phyloP scores from a whole-genome alignment of 2,113 vertebrate species.

The Archilochus colubris region DNA sequence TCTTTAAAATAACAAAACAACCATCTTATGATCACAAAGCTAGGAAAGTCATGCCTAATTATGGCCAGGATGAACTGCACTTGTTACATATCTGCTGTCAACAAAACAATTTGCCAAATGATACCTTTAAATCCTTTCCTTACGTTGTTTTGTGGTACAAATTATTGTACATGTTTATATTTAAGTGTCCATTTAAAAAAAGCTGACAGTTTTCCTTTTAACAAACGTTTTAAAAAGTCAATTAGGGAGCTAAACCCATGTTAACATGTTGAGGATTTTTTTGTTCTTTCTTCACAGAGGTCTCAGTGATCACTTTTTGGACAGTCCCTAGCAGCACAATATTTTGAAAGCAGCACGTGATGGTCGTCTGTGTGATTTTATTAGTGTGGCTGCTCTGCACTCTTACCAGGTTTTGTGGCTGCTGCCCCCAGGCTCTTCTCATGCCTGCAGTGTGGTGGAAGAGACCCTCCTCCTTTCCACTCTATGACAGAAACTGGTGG shows the following conservation, averaged over 20 bases:
- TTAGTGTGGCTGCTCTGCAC: not conserved
- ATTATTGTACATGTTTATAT: not conserved
- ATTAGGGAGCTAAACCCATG: not conserved
- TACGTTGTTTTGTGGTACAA: conserved; percentile 16
- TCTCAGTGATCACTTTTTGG: not conserved
- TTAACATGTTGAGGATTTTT: not conserved
- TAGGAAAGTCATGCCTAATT: conserved; percentile 50
- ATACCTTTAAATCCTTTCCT: conserved; percentile 37
- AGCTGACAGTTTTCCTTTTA: not conserved
- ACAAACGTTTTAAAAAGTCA: not conserved
- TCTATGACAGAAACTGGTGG: rapidly evolving
- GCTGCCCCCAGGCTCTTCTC: not conserved
- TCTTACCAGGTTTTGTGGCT: not conserved
- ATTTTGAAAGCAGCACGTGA: not conserved
- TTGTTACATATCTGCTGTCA: conserved; percentile 62
- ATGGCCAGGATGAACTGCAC: conserved; percentile 41
- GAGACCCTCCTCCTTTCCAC: not conserved
- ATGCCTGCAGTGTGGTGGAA: rapidly evolving
- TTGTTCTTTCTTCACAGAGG: rapidly evolving
- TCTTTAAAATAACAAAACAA: conserved; percentile 14
- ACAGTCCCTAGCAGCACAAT: not conserved
- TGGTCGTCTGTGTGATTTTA: not conserved
- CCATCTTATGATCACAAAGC: not conserved
- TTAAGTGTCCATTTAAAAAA: not conserved
- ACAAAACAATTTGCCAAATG: conserved; percentile 27